Evolutionary conservation across 2,113 vertebrate genomes (phyloP), one percentile per base, ranked within the genome.

Genomic region (Chitala chitala): DNA sequence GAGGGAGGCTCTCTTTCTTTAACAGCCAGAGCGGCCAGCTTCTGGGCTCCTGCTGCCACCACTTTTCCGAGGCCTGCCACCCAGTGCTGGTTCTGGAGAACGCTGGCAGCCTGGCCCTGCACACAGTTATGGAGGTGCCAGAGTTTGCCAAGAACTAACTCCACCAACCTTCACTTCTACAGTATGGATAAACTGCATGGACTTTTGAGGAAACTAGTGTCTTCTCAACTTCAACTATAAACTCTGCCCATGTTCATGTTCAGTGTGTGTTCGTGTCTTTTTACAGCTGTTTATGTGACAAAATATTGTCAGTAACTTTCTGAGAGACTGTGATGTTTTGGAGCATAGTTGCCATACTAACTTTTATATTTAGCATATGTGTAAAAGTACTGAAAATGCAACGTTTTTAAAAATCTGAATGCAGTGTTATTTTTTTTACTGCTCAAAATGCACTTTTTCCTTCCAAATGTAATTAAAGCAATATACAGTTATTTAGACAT

Each of bases 71-170:
- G 78, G 86, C 91, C 0, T 92, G 89, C 58, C 86, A 94, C 75
- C 93, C 96, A 0, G 91, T 90, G 61, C 93, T 99, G 77, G 91
- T 88, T 29, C 85, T 98, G 80, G 97, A 98, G 78, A 86, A 86
- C 72, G 89, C 94, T 2, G 97, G 96, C 17, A 86, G 82, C 15
- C 90, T 98, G 75, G 91, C 89, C 71, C 80, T 98, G 75, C 77
- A 83, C 78, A 90, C 91, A 1, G 92, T 92, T 40, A 87, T 79
- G 78, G 93, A 97, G 82, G 81, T 92, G 69, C 95, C 96, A 0
- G 91, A 93, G 79, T 96, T 98, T 0, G 87, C 85, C 69, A 92
- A 89, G 75, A 86, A 91, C 80, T 96, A 92, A 90, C 72, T 72
- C 40, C 3, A 7, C 20, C 33, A 1, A 31, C 4, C 1, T 59